Conservation (phyloP, 2,888 invertebrate genomes). For the Neria commutata region DNA sequence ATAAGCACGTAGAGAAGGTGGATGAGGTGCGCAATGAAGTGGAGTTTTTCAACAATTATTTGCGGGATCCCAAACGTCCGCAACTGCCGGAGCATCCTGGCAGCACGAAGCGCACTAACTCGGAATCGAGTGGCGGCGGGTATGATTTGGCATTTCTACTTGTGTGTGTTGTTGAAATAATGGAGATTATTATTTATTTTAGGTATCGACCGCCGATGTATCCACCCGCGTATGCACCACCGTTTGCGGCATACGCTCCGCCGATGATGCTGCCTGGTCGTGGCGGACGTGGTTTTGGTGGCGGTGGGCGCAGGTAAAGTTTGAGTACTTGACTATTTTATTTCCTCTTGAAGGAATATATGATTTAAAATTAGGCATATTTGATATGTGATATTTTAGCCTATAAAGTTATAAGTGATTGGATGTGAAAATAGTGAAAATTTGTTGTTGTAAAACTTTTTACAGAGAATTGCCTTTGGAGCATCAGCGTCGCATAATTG, state of each 20-base stretch:
- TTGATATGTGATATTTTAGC: slow-evolving; percentile 33
- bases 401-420: slow-evolving; percentile 41
- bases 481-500: slow-evolving; percentile 78
- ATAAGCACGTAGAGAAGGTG: slow-evolving; percentile 96
- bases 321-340: slow-evolving; percentile 20
- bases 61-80: slow-evolving; percentile 91
- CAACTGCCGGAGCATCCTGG: slow-evolving; percentile 87
- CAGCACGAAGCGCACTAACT: slow-evolving; percentile 48
- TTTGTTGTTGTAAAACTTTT: slow-evolving; percentile 64
- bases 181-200: neutral
- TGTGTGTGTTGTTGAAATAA: neutral
- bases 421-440: slow-evolving; percentile 56
- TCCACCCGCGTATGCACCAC: slow-evolving; percentile 61
- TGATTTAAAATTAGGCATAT: no score
- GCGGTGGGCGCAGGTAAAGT: slow-evolving; percentile 45
- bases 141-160: slow-evolving; percentile 13
- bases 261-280: slow-evolving; percentile 63
- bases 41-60: slow-evolving; percentile 96
- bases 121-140: slow-evolving; percentile 47
- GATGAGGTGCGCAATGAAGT: slow-evolving; percentile 97
- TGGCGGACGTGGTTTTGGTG: slow-evolving; percentile 63
- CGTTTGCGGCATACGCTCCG: slow-evolving; percentile 64
- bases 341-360: neutral
- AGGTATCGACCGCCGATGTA: slow-evolving; percentile 56
- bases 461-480: slow-evolving; percentile 71